Conservation (phyloP, 2,797 vertebrate genomes). For the Poeciliopsis presidionis region DNA sequence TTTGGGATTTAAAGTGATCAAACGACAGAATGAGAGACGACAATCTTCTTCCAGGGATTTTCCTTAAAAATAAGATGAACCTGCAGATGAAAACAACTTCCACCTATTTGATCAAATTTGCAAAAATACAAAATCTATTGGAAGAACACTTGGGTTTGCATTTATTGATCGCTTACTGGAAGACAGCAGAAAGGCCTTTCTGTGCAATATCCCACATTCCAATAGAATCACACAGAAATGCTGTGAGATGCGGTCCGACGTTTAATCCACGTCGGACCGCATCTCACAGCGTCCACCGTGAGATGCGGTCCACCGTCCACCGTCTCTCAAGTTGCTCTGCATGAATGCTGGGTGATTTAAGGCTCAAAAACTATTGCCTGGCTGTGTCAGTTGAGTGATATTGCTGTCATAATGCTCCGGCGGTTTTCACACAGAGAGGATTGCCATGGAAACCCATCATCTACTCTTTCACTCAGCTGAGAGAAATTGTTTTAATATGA, state of each 20-base stretch:
- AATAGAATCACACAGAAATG: background rate
- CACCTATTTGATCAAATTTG: background rate
- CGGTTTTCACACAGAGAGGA: conserved; percentile 46
- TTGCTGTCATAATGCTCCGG: conserved; percentile 37
- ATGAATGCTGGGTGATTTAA: conserved; percentile 44
- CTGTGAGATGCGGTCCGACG: background rate
- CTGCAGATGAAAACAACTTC: background rate
- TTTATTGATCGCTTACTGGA: background rate
- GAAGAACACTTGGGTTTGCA: background rate
- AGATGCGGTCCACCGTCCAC: background rate
- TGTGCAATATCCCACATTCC: conserved; percentile 18
- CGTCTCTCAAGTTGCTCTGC: conserved; percentile 29
- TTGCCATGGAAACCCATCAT: conserved; percentile 79
- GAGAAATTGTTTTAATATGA: conserved; percentile 35
- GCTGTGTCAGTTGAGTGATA: conserved; percentile 48
- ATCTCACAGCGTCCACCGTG: too few species aligned
- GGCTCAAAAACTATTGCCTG: conserved; percentile 34
- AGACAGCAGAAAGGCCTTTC: conserved; percentile 5
- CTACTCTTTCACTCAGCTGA: conserved; percentile 47
- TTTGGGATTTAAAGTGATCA: background rate
- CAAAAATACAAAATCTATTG: background rate
- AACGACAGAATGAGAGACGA: background rate
- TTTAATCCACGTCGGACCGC: too few species aligned
- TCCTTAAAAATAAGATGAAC: background rate
- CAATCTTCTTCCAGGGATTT: background rate